Evolutionary conservation across 2,113 vertebrate genomes (phyloP).

Genomic region (Anoplopoma fimbria): DNA sequence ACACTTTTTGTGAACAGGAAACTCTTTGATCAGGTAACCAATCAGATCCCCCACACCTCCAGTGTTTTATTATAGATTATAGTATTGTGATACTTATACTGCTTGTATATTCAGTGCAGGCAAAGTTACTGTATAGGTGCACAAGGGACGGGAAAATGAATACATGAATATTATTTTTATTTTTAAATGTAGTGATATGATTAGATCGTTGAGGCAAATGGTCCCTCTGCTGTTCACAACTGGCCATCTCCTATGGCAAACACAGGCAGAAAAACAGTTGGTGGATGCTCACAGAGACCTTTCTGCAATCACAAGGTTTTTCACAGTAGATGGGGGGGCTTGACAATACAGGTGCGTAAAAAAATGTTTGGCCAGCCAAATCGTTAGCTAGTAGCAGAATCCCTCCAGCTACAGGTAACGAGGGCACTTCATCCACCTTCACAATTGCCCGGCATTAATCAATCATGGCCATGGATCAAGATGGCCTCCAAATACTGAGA

Average conservation of each 20-base stretch:
- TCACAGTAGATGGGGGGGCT: no score
- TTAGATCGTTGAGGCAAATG: not conserved
- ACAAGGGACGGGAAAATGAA: not conserved
- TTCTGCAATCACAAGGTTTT: not conserved
- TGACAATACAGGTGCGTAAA: not conserved
- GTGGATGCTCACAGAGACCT: not conserved
- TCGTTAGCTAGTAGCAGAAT: no score
- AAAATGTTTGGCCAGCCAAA: not conserved
- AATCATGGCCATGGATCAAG: no score
- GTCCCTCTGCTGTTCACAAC: not conserved
- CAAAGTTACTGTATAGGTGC: not conserved
- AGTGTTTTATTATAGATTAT: not conserved
- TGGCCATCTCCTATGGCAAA: not conserved
- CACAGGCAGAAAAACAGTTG: not conserved
- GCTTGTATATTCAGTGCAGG: not conserved
- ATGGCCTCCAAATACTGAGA: no score
- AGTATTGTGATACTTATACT: not conserved
- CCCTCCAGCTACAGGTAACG: no score
- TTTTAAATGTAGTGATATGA: not conserved
- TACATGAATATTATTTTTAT: no score
- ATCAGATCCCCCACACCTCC: not conserved
- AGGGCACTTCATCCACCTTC: not conserved
- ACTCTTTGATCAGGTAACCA: constrained; percentile 94
- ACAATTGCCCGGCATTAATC: no score
- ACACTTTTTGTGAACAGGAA: constrained; percentile 98